These are phyloP conservation scores for Turdus rufiventris DNA, from an alignment of 2,113 vertebrate genomes.

Conservation along the genomic window DNA sequence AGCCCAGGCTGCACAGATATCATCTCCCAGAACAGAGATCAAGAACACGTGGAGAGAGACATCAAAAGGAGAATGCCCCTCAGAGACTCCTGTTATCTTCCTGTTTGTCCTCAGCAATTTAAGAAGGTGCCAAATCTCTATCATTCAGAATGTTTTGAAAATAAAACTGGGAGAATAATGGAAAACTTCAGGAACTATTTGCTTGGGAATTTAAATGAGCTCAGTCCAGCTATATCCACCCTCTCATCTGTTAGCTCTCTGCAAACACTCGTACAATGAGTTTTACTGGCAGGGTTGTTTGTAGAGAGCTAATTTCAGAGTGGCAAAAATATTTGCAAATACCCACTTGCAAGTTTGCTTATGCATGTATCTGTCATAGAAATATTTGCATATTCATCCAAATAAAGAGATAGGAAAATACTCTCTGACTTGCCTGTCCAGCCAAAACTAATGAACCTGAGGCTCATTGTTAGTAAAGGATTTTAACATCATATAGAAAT, in stretches of 20 bases:
- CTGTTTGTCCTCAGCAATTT: neutral
- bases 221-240: neutral
- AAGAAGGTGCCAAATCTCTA: neutral
- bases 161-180: neutral
- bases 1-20: neutral
- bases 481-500: neutral
- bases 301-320: slow-evolving; percentile 58
- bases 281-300: slow-evolving; percentile 42
- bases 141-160: neutral
- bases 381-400: slow-evolving; percentile 37
- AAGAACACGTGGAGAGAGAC: neutral
- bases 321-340: slow-evolving; percentile 42
- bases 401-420: slow-evolving; percentile 15
- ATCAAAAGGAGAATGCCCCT: neutral
- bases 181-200: neutral
- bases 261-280: slow-evolving; percentile 40
- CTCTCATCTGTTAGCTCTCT: slow-evolving; percentile 17
- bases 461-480: neutral
- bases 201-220: slow-evolving; percentile 6
- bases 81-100: neutral
- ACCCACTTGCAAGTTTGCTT: slow-evolving; percentile 18
- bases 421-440: neutral
- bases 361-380: neutral
- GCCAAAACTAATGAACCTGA: neutral
- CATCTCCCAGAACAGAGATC: neutral